A percentile compares a stretch with the other conserved stretches of the same genome.
These are phyloP conservation scores for Psittacula derbiana DNA, from an alignment of 2,797 vertebrate genomes.

Conservation along the genomic window DNA sequence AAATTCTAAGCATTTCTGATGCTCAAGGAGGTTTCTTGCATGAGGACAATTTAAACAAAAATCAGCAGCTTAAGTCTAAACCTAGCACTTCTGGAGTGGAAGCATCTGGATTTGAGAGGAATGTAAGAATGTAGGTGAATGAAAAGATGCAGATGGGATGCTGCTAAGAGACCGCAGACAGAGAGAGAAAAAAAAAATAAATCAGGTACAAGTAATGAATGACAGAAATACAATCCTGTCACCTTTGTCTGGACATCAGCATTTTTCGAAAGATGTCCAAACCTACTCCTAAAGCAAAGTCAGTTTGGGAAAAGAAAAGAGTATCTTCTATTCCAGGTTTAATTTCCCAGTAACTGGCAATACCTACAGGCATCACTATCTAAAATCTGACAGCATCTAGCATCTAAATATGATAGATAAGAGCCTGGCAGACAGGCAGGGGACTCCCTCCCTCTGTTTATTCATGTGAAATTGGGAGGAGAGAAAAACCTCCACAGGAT, in stretches of 20 bases:
- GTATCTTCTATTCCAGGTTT: slow-evolving; percentile 4
- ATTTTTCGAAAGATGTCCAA: slow-evolving; percentile 1
- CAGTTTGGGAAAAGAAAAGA: background rate
- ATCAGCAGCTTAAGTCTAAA: background rate
- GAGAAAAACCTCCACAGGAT: slow-evolving; percentile 66
- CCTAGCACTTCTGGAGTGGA: background rate
- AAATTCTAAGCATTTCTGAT: background rate
- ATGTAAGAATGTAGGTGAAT: background rate
- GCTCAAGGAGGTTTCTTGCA: background rate
- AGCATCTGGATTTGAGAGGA: background rate
- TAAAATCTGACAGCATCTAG: slow-evolving; percentile 63
- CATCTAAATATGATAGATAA: slow-evolving; percentile 71
- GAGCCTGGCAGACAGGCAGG: slow-evolving; percentile 58
- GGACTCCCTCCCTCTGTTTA: slow-evolving; percentile 68
- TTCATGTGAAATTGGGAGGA: slow-evolving; percentile 67
- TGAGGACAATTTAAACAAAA: background rate
- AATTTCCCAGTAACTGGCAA: slow-evolving; percentile 54
- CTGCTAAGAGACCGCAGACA: background rate
- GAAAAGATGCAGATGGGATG: background rate
- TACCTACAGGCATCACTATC: slow-evolving; percentile 53
- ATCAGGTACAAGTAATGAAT: background rate
- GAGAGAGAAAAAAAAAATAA: background rate
- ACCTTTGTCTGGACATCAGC: background rate
- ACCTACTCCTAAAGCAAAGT: background rate
- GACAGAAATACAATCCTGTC: slow-evolving; percentile 4